A percentile compares a stretch with the other conserved stretches of the same genome.
phyloP scores from a whole-genome alignment of 2,888 invertebrate species.

The Luffia ferchaultella region DNA sequence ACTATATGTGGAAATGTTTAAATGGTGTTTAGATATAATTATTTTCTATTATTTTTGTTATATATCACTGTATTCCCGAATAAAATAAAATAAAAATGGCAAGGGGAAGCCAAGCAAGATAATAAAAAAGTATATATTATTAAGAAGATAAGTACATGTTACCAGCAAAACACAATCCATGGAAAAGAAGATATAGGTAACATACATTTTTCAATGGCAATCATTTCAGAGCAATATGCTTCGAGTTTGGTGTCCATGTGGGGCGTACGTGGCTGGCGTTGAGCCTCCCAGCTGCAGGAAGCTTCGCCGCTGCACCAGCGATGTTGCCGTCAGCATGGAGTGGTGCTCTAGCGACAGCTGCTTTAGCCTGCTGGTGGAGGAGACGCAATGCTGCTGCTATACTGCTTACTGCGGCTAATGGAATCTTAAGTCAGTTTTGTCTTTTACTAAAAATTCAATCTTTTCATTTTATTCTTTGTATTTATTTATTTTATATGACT shows the following conservation, averaged over 20 bases:
- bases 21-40: no score
- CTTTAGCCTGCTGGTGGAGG: conserved; percentile 91
- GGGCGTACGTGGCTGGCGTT: conserved; percentile 84
- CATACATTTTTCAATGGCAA: not conserved
- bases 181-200: no score
- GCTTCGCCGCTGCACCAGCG: conserved; percentile 88
- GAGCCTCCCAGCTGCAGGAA: conserved; percentile 86
- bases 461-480: no score
- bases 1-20: no score
- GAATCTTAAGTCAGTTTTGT: conserved; percentile 67
- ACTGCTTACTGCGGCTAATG: conserved; percentile 82
- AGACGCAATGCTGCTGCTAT: conserved; percentile 82
- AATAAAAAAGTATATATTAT: no score
- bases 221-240: conserved; percentile 78
- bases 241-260: conserved; percentile 89
- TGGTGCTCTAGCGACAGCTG: conserved; percentile 84
- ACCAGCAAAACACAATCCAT: no score
- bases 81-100: no score
- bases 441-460: not conserved
- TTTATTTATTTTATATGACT: no score
- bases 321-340: conserved; percentile 96
- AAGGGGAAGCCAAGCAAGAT: no score
- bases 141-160: no score
- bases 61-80: no score
- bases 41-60: no score